Evolutionary conservation across 2,797 vertebrate genomes (phyloP), one percentile per base, ranked within the genome.

Genomic region (Sternarchorhynchus goeldii): DNA sequence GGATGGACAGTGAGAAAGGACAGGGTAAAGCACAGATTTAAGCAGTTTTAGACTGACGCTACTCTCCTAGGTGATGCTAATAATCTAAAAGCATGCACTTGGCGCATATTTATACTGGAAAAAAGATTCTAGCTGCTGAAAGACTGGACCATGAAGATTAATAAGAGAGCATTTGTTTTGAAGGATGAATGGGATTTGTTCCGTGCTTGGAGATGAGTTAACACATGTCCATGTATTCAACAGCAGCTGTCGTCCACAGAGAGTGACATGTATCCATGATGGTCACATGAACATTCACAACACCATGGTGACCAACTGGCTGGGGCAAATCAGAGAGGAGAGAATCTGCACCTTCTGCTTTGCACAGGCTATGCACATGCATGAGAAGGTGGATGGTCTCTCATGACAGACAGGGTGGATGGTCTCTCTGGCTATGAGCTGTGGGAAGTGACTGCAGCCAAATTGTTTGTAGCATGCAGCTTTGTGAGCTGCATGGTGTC

Each of bases 271-370:
- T 79, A 83, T 86, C 83, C 82, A 21, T 39, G 76, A 77, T 85
- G 86, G 82, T 82, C 84, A 81, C 82, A 77, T 80, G 71, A 75
- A 70, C 68, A 41, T 72, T n/a, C 20, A 39, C 60, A 32, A 59
- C 78, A 56, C 45, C 10, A 12, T 50, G 45, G 45, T 50, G 10
- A 2, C 45, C 10, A 45, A 72, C 60, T 75, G 55, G 71, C 79
- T 59, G 45, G 70, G 74, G 60, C n/a, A 21, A 81, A 79, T 81
- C 34, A 32, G 29, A 32, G 45, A n/a, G 3, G 6, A 69, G 25
- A 34, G 20, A 56, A 56, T 50, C 34, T 7, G 34, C 34, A 36
- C 34, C 34, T 12, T 50, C 45, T 50, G 45, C 14, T 41, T 41
- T 41, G 39, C 39, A 10, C 39, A 41, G 10, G 45, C 45, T 50